Percentiles rank a stretch among this genome's conserved stretches.
phyloP scores from a whole-genome alignment of 92 coral and sea anemone species.

The Hydrozoanthus gracilis region DNA sequence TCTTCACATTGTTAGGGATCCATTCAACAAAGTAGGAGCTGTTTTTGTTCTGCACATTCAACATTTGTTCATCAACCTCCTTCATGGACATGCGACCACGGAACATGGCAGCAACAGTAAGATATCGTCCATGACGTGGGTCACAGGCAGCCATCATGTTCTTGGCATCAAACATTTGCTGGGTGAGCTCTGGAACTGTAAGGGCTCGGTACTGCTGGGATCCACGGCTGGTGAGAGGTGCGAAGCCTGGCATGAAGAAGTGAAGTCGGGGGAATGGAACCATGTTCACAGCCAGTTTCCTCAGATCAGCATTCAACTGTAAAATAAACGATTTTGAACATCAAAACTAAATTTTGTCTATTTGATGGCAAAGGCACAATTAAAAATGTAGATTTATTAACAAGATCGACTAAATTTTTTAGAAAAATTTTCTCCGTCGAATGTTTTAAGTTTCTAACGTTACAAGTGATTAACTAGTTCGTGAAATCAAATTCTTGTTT shows the following conservation, averaged over 20 bases:
- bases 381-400: neutral
- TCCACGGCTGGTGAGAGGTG: constrained; percentile 98
- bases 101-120: constrained; percentile 99
- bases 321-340: neutral
- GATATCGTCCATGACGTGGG: constrained; percentile 99
- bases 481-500: too few species aligned
- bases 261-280: constrained; percentile 99
- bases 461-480: too few species aligned
- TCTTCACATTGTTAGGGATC: constrained; percentile 99
- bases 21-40: constrained; percentile 99
- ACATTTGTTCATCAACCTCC: constrained; percentile 99
- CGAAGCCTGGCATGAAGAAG: constrained; percentile 99
- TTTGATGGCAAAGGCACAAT: neutral
- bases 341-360: neutral
- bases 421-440: too few species aligned
- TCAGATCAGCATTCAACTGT: constrained; percentile 92
- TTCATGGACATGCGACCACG: constrained; percentile 99
- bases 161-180: constrained; percentile 99
- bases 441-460: too few species aligned
- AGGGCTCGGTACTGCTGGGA: constrained; percentile 98
- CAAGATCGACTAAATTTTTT: too few species aligned
- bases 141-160: constrained; percentile 99
- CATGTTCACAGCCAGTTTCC: constrained; percentile 98
- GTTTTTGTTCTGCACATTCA: constrained; percentile 99
- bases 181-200: constrained; percentile 98